Evolutionary conservation across 2,797 vertebrate species (phyloP).

Genomic region (Cygnus olor): DNA sequence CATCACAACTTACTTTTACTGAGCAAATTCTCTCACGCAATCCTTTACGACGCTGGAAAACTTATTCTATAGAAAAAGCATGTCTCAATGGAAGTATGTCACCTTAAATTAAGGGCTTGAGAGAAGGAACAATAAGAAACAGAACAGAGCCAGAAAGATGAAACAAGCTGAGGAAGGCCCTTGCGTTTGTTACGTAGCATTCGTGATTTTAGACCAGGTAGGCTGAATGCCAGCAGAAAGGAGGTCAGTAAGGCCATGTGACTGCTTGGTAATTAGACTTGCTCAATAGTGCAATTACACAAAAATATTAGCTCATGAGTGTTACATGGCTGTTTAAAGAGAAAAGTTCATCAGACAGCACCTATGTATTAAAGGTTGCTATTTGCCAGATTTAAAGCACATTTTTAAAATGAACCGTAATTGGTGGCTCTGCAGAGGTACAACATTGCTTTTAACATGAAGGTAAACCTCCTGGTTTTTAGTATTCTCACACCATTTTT

Average conservation of each 20-base stretch:
- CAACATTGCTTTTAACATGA: not conserved
- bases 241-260: slow-evolving; percentile 68
- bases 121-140: not conserved
- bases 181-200: not conserved
- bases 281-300: slow-evolving; percentile 55
- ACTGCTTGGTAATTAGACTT: slow-evolving; percentile 61
- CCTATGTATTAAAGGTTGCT: not conserved
- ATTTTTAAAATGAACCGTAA: not conserved
- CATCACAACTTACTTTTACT: not conserved
- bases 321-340: slow-evolving; percentile 46
- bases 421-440: not conserved
- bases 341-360: slow-evolving; percentile 25
- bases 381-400: not conserved
- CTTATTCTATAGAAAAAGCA: not conserved
- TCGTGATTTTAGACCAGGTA: slow-evolving; percentile 28
- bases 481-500: not conserved
- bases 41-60: not conserved
- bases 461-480: not conserved
- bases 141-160: not conserved
- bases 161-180: not conserved
- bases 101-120: not conserved
- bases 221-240: slow-evolving; percentile 68
- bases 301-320: slow-evolving; percentile 54
- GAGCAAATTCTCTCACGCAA: not conserved
- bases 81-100: not conserved